Base-by-base conservation (phyloP, 2,888 invertebrate species). In the Blastobasis adustella region DNA sequence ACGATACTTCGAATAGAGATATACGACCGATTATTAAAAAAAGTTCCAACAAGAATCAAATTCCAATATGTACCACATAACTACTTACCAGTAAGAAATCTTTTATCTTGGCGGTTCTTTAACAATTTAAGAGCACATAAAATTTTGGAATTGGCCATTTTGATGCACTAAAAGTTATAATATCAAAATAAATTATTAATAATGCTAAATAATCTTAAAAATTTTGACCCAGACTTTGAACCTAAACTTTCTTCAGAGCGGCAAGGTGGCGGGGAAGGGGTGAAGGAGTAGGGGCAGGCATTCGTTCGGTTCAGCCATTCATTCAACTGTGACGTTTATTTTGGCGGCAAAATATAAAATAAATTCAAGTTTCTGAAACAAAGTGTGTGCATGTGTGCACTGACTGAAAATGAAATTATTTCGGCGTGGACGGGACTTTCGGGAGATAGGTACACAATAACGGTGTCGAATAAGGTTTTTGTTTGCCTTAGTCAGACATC, bases 151-250 rank as follows among this genome's bases (percentile, higher is more conserved):
- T 87, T 81, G 47, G 87, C 81, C 87, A 88, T 88, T 43, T 57
- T 73, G 71, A 47, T 41, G 7, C 8, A 23, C 23, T 41, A 23
- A 41, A 42, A 42, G 9, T 42, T 5, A 7, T 9, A 42, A 42
- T 10, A 5, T 9, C 9, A 42, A 42, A 42, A 42, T 42, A 7
- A 42, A n/a, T 5, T 5, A 42, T 8, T 42, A 42, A 42, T 56
- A 56, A 61, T 63, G 57, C 54, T 66, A 63, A 53, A 57, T 59
- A 71, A 69, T 66, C 69, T 62, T 72, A 65, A 70, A 79, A 76
- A 73, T 78, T 76, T 69, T 65, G 66, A 79, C 68, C 75, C 82
- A 87, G 87, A 88, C 87, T 88, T 88, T 88, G 87, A 83, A 85
- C 87, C 86, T 85, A 82, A 82, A 85, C 81, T 84, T 84, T 86